Conservation (phyloP, 2,888 invertebrate species). For the Pollenia angustigena region DNA sequence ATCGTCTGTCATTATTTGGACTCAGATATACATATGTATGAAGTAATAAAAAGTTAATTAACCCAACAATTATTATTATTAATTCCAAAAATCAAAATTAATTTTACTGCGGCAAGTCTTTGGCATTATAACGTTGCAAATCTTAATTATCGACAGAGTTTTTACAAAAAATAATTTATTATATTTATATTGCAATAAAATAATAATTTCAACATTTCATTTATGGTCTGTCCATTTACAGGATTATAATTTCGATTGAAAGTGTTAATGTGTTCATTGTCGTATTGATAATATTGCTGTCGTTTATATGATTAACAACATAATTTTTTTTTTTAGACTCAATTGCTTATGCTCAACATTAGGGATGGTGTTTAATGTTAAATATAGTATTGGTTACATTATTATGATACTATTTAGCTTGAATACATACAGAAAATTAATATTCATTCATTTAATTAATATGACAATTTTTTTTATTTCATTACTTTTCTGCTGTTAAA, state of each 20-base stretch:
- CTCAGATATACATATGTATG: too few relatives aligned
- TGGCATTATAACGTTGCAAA: neutral
- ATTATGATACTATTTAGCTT: neutral
- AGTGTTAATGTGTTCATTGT: conserved; percentile 58
- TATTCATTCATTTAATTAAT: conserved; percentile 4
- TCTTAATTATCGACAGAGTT: neutral
- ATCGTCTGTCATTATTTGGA: too few relatives aligned
- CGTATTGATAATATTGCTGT: conserved; percentile 24
- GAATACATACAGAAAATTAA: neutral
- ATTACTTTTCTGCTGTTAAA: neutral
- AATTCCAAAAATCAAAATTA: too few relatives aligned
- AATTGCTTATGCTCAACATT: neutral
- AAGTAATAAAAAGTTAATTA: too few relatives aligned
- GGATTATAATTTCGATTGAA: conserved; percentile 21
- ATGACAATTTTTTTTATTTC: neutral
- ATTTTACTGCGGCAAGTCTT: too few relatives aligned
- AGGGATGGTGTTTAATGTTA: neutral
- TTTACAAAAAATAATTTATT: conserved; percentile 5
- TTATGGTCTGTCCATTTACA: neutral
- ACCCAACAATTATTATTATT: too few relatives aligned
- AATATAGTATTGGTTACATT: neutral
- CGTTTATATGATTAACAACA: conserved; percentile 14
- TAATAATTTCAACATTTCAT: conserved; percentile 18
- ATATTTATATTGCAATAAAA: conserved; percentile 13
- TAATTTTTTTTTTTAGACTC: neutral